Evolutionary conservation across 2,888 invertebrate genomes (phyloP).

Genomic region (Caenorhabditis sp.): DNA sequence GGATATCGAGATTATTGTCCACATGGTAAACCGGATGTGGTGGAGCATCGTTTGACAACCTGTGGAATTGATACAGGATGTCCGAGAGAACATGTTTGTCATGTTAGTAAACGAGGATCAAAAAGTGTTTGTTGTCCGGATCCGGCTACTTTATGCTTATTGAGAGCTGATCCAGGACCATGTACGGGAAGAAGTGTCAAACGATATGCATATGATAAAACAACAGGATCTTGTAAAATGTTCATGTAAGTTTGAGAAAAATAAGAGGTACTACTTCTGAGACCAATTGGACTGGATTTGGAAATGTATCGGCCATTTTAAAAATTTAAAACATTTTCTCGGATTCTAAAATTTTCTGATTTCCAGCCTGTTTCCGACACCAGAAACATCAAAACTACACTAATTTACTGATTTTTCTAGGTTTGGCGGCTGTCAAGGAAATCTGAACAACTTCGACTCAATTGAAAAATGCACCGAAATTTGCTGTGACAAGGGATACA

Average conservation of each 20-base stretch:
- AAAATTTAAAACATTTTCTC: not conserved
- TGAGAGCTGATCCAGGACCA: constrained; percentile 60
- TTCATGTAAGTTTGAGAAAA: constrained; percentile 40
- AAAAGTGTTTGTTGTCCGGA: constrained; percentile 65
- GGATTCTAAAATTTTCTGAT: too few species aligned
- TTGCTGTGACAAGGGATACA: constrained; percentile 64
- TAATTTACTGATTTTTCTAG: too few species aligned
- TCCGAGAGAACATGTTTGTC: constrained; percentile 60
- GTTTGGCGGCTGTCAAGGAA: constrained; percentile 67
- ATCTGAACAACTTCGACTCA: constrained; percentile 64
- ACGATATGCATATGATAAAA: constrained; percentile 60
- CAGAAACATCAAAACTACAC: too few species aligned
- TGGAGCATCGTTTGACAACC: constrained; percentile 31
- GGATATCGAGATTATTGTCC: constrained; percentile 60
- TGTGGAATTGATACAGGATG: constrained; percentile 64
- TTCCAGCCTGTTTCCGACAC: too few species aligned
- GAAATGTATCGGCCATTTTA: not conserved
- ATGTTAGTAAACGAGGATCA: constrained; percentile 58
- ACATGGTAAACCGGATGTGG: constrained; percentile 61
- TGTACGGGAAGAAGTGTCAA: constrained; percentile 47
- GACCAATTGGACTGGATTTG: not conserved
- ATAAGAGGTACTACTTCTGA: too few species aligned
- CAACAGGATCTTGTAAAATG: constrained; percentile 51
- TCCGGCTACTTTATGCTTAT: constrained; percentile 63
- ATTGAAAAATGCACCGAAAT: constrained; percentile 66